These are phyloP conservation scores for Acanthochromis polyacanthus DNA, from an alignment of 2,113 vertebrate genomes.

Conservation along the genomic window DNA sequence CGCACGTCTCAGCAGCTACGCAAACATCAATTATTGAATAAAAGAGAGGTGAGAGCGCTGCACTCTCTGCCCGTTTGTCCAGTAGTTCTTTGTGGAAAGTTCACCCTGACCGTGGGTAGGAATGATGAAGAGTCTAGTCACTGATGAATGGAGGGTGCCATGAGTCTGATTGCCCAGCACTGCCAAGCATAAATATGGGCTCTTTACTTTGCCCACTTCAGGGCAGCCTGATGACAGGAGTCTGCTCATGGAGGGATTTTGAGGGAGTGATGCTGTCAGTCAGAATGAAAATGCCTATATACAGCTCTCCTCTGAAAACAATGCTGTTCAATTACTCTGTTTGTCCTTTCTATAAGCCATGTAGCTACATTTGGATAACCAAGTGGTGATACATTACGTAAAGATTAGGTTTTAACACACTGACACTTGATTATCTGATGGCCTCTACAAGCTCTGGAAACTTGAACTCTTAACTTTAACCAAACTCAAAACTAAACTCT, in stretches of 20 bases:
- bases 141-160: slow-evolving; percentile 61
- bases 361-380: background rate
- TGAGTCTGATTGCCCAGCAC: slow-evolving; percentile 32
- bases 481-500: slow-evolving; percentile 13
- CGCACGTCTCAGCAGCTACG: slow-evolving; percentile 34
- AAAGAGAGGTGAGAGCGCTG: slow-evolving; percentile 38
- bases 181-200: slow-evolving; percentile 54
- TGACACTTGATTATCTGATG: slow-evolving; percentile 27
- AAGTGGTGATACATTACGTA: background rate
- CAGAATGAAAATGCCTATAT: background rate
- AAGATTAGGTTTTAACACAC: background rate
- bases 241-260: slow-evolving; percentile 27
- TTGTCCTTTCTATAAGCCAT: background rate
- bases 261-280: slow-evolving; percentile 22
- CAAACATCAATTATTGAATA: slow-evolving; percentile 58
- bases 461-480: slow-evolving; percentile 27
- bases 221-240: slow-evolving; percentile 29
- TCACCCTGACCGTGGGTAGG: slow-evolving; percentile 46
- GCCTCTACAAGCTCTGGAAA: slow-evolving; percentile 28
- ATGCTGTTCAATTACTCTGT: background rate
- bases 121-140: slow-evolving; percentile 41
- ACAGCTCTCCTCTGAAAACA: background rate
- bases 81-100: slow-evolving; percentile 30
- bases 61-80: slow-evolving; percentile 32
- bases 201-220: slow-evolving; percentile 34